phyloP scores from a whole-genome alignment of 2,888 invertebrate species.

The Epiblema foenella region DNA sequence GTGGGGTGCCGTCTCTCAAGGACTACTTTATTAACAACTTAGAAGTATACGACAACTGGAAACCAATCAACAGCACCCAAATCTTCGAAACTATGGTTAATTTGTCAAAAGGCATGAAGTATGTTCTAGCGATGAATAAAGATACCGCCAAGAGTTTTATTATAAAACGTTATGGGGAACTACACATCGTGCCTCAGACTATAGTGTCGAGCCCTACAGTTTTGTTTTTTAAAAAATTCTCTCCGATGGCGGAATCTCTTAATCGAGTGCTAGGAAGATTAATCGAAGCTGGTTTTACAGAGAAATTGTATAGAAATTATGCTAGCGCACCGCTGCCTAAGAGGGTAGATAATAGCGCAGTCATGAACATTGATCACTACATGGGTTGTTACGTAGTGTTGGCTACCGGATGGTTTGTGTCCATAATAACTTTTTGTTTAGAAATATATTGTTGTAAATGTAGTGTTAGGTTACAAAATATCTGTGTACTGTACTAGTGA shows the following conservation, averaged over 20 bases:
- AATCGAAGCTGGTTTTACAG: slow-evolving; percentile 62
- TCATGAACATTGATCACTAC: slow-evolving; percentile 64
- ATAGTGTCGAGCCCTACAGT: slow-evolving; percentile 63
- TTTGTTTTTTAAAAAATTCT: slow-evolving; percentile 72
- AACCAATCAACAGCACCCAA: slow-evolving; percentile 54
- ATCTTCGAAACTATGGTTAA: slow-evolving; percentile 56
- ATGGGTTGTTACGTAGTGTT: slow-evolving; percentile 68
- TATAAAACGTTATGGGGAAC: slow-evolving; percentile 51
- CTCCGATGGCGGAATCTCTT: slow-evolving; percentile 60
- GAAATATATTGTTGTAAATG: slow-evolving; percentile 58
- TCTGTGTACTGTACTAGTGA: neutral
- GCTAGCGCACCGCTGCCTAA: slow-evolving; percentile 43
- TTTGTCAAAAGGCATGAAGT: slow-evolving; percentile 61
- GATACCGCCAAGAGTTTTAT: slow-evolving; percentile 58
- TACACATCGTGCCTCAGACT: slow-evolving; percentile 62
- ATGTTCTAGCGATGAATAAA: slow-evolving; percentile 65
- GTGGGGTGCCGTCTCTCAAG: slow-evolving; percentile 65
- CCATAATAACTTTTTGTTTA: slow-evolving; percentile 58
- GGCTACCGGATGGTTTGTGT: slow-evolving; percentile 63
- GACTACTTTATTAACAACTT: slow-evolving; percentile 68
- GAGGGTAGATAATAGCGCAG: slow-evolving; percentile 49
- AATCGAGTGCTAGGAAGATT: slow-evolving; percentile 61
- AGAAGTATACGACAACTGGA: slow-evolving; percentile 63
- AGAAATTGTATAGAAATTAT: slow-evolving; percentile 61
- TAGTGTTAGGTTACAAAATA: slow-evolving; percentile 19